Evolutionary conservation across 2,888 invertebrate species (phyloP), one percentile per base, ranked within the genome.

Genomic region (Drosophila cognata): DNA sequence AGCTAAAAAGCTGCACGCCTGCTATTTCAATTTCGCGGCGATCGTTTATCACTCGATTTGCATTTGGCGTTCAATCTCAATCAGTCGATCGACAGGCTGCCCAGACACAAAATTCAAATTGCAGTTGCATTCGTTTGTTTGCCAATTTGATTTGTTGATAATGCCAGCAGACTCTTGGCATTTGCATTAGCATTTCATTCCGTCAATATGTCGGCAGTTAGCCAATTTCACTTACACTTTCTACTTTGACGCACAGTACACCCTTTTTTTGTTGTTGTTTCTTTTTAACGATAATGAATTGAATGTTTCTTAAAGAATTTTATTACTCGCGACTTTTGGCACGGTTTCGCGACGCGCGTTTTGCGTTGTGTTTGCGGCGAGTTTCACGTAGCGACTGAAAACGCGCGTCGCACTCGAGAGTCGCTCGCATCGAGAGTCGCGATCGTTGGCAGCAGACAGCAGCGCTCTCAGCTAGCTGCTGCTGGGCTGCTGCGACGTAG

Each of bases 21-120:
- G 91, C 86, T 91, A 87, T 80, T 87, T 91, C 77, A 81, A 82
- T 91, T 89, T 81, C 71, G 74, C 81, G 79, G 79, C 89, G 90
- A 91, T 91, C 87, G 88, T 89, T 91, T 91, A 92, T 91, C 89
- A 91, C 85, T 92, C 86, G 80, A 89, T 88, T 89, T 91, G 88
- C 87, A 86, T 84, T 78, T 73, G 62, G 68, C 67, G 67, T 62
- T 79, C 71, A 67, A 68, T 76, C 71, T 71, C 74, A 74, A 63
- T 61, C 71, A 53, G 53, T 61, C 52, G 43, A 59, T 64, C 55
- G 53, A 51, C 41, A 43, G 10, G 50, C 33, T 38, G 62, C 65
- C 48, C 28, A 31, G 60, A 33, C 53, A 61, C 66, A 46, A 51
- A 35, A 53, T 68, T 52, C 0, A 51, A 72, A 76, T 56, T 76